Base-by-base conservation (phyloP, 2,113 vertebrate species). In the Pterocles gutturalis region DNA sequence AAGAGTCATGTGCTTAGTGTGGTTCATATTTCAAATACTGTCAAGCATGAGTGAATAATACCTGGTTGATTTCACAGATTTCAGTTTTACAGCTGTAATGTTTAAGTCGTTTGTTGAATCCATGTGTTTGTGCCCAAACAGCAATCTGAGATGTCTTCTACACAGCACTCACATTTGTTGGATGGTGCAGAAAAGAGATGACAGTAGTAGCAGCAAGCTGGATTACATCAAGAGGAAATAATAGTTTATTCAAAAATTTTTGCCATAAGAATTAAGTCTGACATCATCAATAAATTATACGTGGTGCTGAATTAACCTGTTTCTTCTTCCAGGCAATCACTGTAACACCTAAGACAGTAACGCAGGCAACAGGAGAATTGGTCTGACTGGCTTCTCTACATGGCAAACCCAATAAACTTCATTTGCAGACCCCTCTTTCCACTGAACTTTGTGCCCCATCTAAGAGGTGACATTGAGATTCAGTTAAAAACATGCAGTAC, bases 41-140 rank as follows among this genome's bases (percentile, higher is more conserved):
- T 83, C 83, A 93, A 86, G 58, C 22, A 29, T 24, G 51, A 93
- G n/a, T 70, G 89, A 89, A 55, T 83, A 90, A 88, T 61, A 69
- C 49, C 83, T 60, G 62, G 38, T 70, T 20, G 43, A 85, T 82
- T 83, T 92, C 76, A 93, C 33, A 90, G 79, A 49, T 83, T 83
- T 93, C 61, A 25, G 17, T 58, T 57, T 88, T 77, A 86, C 43
- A 34, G 62, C 26, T 5, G 3, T 5, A 46, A 69, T 28, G 49
- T 90, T 90, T 51, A 60, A 79, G 82, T 69, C 11, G 22, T 76
- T 77, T 77, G 66, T 88, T 83, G 66, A 69, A 58, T 83, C 19
- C 14, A 21, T 69, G 80, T 31, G 25, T 45, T 92, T 88, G 45
- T 73, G 49, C 53, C 58, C 66, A 34, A 80, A 70, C 5, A 90